A percentile compares a stretch with the other conserved stretches of the same genome.
These are phyloP conservation scores for Chaetodon auriga DNA, from an alignment of 2,113 vertebrate genomes.

Conservation along the genomic window DNA sequence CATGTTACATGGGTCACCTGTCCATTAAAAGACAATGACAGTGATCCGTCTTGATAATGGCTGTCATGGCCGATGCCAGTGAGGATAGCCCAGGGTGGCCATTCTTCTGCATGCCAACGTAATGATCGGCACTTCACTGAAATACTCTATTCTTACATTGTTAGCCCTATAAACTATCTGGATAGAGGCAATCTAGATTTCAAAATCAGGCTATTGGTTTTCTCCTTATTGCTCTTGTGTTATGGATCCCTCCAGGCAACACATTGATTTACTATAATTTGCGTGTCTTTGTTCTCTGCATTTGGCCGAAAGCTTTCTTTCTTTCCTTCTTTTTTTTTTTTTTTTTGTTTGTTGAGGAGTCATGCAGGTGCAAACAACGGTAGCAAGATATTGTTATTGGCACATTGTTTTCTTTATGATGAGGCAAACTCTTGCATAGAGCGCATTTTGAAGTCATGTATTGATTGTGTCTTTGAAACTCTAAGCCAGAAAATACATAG, in stretches of 20 bases:
- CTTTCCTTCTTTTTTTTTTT: too few relatives aligned
- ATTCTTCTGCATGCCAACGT: conserved; percentile 46
- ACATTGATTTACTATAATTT: conserved; percentile 63
- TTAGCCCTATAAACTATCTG: conserved; percentile 55
- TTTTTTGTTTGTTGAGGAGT: conserved; percentile 23
- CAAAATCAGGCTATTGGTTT: conserved; percentile 54
- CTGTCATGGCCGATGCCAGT: conserved; percentile 48
- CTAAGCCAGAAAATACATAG: conserved; percentile 30
- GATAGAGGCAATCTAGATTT: conserved; percentile 36
- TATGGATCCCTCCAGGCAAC: conserved; percentile 56
- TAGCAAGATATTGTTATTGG: conserved; percentile 49
- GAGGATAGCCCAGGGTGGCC: conserved; percentile 35
- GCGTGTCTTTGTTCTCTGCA: conserved; percentile 42
- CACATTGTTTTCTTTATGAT: conserved; percentile 53
- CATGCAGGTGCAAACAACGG: conserved; percentile 22
- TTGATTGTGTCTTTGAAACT: conserved; percentile 48
- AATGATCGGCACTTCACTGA: conserved; percentile 46
- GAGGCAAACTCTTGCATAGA: conserved; percentile 36
- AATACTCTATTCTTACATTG: conserved; percentile 48
- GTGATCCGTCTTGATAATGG: conserved; percentile 65
- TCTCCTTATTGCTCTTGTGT: conserved; percentile 55
- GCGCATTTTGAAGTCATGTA: conserved; percentile 46
- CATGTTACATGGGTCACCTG: conserved; percentile 60
- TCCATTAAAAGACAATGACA: conserved; percentile 65
- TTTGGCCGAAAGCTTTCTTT: conserved; percentile 45